Evolutionary conservation across 1,140 invertebrate genomes (phyloP), one percentile per base, ranked within the genome.

Genomic region (Brachionus koreanus): DNA sequence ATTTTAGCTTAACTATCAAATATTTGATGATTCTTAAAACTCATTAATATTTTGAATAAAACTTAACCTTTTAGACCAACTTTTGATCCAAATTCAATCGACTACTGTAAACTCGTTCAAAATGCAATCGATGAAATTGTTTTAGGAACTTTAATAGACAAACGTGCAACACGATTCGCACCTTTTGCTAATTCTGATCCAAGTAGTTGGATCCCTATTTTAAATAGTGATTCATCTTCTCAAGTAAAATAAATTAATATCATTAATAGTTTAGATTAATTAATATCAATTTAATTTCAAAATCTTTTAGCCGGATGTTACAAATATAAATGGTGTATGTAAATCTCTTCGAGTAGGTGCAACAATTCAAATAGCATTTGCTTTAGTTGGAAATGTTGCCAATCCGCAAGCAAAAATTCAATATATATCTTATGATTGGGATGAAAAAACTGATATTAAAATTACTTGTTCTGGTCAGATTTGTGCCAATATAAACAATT

Each of bases 141-240:
- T 29, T 46, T 74, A 46, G 69, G 69, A 29, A 46, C 6, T 74
- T 42, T 19, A 25, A 35, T 25, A 25, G 69, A 74, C 25, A 46
- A 23, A 46, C 39, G 69, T 23, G 69, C 69, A 0, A 74, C 7
- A 3, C 69, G 69, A 9, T 74, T 74, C 43, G n/a, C 69, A 12
- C 69, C 69, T 12, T 74, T 74, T 25, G 69, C 25, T 25, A 46
- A 43, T 74, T 74, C 69, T 12, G 69, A 74, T 33, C 39, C 69
- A 19, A 74, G 43, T 35, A 12, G 25, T 25, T 74, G 69, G 69
- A 74, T 19, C 5, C 0, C 16, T 10, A 74, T 74, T 39, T 23
- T 29, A 74, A 74, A 74, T 49, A 46, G 16, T 46, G 69, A 46
- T 43, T 7, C 65, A 69, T 35, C 65, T 37, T 12, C 69, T 74